Evolutionary conservation across 2,888 invertebrate genomes (phyloP), one percentile per base, ranked within the genome.

Genomic region (Cryptus viduatorius): DNA sequence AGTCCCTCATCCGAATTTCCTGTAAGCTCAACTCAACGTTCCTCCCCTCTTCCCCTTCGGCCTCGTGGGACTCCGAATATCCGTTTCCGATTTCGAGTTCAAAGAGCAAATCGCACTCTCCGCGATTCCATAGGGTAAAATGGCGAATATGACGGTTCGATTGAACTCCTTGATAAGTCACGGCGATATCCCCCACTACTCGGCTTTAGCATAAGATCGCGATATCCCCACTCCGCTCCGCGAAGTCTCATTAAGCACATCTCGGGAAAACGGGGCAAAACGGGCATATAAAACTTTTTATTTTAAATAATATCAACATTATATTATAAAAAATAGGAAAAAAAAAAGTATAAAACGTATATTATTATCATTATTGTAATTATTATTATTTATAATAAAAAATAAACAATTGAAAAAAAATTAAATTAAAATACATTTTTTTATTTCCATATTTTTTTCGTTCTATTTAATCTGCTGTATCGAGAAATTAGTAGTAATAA

Each of bases 1-100:
- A 69, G 73, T 79, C 59, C 71, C 67, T 71, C 59, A 14, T 46
- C 61, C 37, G n/a, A 29, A 46, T 73, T 73, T 53, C 76, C 68
- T 59, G 82, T 73, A 78, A 83, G 73, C 67, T 85, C 65, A 50
- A 44, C 67, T 77, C 71, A 46, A 65, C 67, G 46, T 12, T 14
- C 46, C 14, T 48, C 46, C 46, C 10, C 46, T 48, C 53, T 4
- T 16, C 61, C 29, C 31, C 61, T 14, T 2, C 61, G n/a, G 14
- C 7, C 61, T 29, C 61, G 29, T 29, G 14, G 10, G 8, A 12
- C 73, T 19, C 24, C 19, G 24, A 31, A 37, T 44, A 10, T 16
- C 59, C 59, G 56, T 44, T 72, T 59, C 19, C 72, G 56, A 42
- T 72, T 59, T 59, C 56, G 24, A n/a, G 72, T 72, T 72, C 56